Evolutionary conservation across 2,797 vertebrate genomes (phyloP).

Genomic region (Syngnathus rostellatus): DNA sequence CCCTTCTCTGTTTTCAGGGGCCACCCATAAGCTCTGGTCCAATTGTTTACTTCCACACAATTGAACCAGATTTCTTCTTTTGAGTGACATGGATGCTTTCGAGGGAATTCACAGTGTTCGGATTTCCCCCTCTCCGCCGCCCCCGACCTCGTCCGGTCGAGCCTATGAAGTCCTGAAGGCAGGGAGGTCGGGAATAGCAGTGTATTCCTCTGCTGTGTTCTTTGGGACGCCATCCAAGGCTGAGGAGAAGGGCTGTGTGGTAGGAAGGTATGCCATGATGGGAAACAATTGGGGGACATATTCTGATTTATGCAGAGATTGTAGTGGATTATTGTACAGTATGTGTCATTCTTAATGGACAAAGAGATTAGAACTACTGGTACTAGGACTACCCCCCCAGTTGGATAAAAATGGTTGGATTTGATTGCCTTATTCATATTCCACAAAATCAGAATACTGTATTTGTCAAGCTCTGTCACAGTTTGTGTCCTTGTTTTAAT

Average conservation of each 20-base stretch:
- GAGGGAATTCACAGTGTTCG: constrained; percentile 69
- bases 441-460: too few species aligned
- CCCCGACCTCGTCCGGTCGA: constrained; percentile 31
- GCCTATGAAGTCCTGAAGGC: constrained; percentile 63
- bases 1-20: neutral
- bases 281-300: neutral
- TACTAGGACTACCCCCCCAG: neutral
- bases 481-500: too few species aligned
- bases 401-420: too few species aligned
- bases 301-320: neutral
- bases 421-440: too few species aligned
- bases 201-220: constrained; percentile 65
- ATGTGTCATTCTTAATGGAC: neutral
- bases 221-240: constrained; percentile 41
- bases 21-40: neutral
- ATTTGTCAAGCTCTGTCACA: too few species aligned
- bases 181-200: constrained; percentile 56
- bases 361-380: neutral
- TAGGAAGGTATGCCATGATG: constrained; percentile 55
- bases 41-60: neutral
- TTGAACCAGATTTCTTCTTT: neutral
- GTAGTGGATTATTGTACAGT: neutral
- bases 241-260: constrained; percentile 51
- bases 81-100: constrained; percentile 62
- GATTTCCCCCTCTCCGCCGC: constrained; percentile 60